Conservation (phyloP, 2,113 vertebrate species). For the Ammospiza caudacuta region DNA sequence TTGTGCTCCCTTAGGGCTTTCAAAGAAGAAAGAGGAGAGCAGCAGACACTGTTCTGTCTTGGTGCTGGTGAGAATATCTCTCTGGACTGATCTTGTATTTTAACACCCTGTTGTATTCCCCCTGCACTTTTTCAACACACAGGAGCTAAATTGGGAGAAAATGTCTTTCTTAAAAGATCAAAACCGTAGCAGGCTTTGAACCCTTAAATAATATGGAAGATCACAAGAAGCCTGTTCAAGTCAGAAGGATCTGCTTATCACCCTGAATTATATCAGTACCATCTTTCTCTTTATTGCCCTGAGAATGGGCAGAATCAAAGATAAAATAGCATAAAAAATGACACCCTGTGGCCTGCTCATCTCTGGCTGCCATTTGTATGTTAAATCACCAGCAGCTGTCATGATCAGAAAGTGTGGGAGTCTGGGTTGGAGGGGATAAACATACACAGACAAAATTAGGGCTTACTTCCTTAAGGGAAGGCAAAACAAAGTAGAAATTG, state of each 20-base stretch:
- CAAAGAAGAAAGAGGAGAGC: not conserved
- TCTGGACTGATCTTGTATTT: constrained; percentile 5
- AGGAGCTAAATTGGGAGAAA: constrained; percentile 26
- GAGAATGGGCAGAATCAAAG: not conserved
- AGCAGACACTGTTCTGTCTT: not conserved
- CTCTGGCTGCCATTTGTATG: constrained; percentile 19
- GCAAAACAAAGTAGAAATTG: not conserved
- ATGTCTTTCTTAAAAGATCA: constrained; percentile 21
- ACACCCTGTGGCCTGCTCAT: constrained; percentile 1
- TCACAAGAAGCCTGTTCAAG: constrained; percentile 39
- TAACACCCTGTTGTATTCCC: not conserved
- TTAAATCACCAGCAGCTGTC: constrained; percentile 30
- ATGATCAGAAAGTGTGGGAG: not conserved
- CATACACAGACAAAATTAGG: not conserved
- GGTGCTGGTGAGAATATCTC: not conserved
- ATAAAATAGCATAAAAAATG: constrained; percentile 28
- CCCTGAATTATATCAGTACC: constrained; percentile 33
- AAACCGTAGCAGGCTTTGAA: constrained; percentile 28
- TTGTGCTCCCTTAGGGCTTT: not conserved
- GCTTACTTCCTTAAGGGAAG: not conserved
- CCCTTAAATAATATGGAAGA: constrained; percentile 46
- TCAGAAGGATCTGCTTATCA: constrained; percentile 40
- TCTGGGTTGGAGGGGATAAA: not conserved
- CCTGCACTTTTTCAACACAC: not conserved
- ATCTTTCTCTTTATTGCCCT: constrained; percentile 22